phyloP scores from a whole-genome alignment of 1,140 invertebrate species.

The Caenorhabditis elegans region DNA sequence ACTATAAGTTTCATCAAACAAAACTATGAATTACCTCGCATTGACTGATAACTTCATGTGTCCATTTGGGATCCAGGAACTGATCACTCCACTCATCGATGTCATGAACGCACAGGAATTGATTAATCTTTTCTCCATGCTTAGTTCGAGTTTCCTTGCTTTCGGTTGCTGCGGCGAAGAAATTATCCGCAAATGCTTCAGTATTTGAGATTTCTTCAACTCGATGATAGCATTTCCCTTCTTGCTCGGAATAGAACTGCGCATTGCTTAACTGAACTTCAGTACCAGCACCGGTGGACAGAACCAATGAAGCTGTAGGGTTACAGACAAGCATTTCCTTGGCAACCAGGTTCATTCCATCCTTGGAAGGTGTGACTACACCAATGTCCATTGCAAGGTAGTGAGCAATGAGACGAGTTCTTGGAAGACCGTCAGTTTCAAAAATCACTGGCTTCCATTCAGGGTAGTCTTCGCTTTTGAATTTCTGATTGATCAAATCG shows the following conservation, averaged over 20 bases:
- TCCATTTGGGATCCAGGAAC: slow-evolving; percentile 64
- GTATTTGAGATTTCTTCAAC: slow-evolving; percentile 59
- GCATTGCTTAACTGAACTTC: slow-evolving; percentile 65
- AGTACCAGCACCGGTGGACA: slow-evolving; percentile 64
- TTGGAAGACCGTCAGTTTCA: slow-evolving; percentile 62
- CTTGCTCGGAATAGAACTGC: slow-evolving; percentile 57
- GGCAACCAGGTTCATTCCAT: slow-evolving; percentile 64
- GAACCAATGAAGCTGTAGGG: slow-evolving; percentile 57
- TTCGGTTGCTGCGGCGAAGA: slow-evolving; percentile 61
- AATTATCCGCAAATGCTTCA: slow-evolving; percentile 61
- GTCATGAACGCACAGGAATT: slow-evolving; percentile 64
- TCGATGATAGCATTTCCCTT: slow-evolving; percentile 55
- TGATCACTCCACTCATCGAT: slow-evolving; percentile 61
- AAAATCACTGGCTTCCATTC: slow-evolving; percentile 65
- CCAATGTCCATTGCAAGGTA: slow-evolving; percentile 66
- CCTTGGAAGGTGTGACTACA: slow-evolving; percentile 64
- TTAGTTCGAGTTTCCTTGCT: slow-evolving; percentile 44
- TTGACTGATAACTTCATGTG: slow-evolving; percentile 63
- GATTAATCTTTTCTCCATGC: slow-evolving; percentile 58
- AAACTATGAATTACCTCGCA: slow-evolving; percentile 51
- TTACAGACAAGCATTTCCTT: slow-evolving; percentile 66
- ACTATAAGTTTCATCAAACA: not conserved
- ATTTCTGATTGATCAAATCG: slow-evolving; percentile 57
- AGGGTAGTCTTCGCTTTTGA: slow-evolving; percentile 54
- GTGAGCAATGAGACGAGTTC: slow-evolving; percentile 61